Evolutionary conservation across 2,113 vertebrate genomes (phyloP), one percentile per base, ranked within the genome.

Genomic region (Zootoca vivipara): DNA sequence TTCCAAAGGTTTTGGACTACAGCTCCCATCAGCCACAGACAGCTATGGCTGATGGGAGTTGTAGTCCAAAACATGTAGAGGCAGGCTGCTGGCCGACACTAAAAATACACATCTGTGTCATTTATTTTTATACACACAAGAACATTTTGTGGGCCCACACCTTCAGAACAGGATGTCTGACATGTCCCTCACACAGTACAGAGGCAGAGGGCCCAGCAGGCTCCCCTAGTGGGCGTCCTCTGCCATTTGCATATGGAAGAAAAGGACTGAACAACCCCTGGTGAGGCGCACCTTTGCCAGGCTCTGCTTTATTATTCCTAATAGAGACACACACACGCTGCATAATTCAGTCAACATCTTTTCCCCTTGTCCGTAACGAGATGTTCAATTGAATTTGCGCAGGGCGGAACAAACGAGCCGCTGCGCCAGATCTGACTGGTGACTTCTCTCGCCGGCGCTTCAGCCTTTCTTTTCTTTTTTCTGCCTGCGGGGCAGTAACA

Each of bases 291-390:
- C 74, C 82, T 42, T 62, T 12, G 7, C 82, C 46, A 13, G 86
- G 5, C 65, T 79, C 9, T 2, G 28, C 69, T 80, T 73, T 28
- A 85, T 73, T 28, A 52, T 78, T 13, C 52, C 67, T 89, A 67
- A 89, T 79, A 46, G 83, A 85, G 83, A 89, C 5, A 1, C 5
- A 1, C 5, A 18, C 22, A 8, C 1, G 20, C 38, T 35, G 78
- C 67, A 89, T 89, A 74, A 89, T 81, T 64, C 88, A 74, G 69
- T 52, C 83, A 46, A 80, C 88, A 24, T 79, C 77, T 65, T 62
- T 74, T 20, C 6, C 46, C 69, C 65, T 62, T 33, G 75, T 89
- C 82, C 38, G 3, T 42, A 46, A 77, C 9, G 65, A 38, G 56
- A 35, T 35, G 10, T 67, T 81, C 75, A 52, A 85, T 52, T 74